phyloP scores from a whole-genome alignment of 2,888 invertebrate genomes.

The Dusona sp. region DNA sequence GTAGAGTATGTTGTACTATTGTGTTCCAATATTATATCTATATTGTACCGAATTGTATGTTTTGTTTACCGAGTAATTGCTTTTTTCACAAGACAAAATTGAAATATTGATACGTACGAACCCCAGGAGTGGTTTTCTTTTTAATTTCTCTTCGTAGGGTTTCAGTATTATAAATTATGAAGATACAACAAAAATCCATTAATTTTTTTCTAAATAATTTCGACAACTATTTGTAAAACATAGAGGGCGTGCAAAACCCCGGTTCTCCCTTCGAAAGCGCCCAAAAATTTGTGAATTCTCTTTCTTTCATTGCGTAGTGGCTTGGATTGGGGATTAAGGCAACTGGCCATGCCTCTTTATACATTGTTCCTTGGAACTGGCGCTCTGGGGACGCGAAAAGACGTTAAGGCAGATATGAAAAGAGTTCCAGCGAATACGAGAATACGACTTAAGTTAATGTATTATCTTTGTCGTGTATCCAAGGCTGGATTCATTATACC shows the following conservation, averaged over 20 bases:
- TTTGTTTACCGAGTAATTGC: too few species aligned
- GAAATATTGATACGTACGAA: too few species aligned
- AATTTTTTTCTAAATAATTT: background rate
- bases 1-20: too few species aligned
- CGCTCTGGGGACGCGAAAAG: slow-evolving; percentile 85
- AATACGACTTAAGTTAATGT: slow-evolving; percentile 93
- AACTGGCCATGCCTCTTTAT: slow-evolving; percentile 91
- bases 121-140: too few species aligned
- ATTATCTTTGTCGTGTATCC: slow-evolving; percentile 91
- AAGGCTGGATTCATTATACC: slow-evolving; percentile 91
- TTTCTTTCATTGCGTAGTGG: slow-evolving; percentile 85
- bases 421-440: slow-evolving; percentile 93
- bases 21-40: too few species aligned
- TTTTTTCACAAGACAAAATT: too few species aligned
- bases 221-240: background rate
- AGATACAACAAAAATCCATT: too few species aligned
- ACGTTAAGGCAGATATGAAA: slow-evolving; percentile 88
- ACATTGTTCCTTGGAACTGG: slow-evolving; percentile 91
- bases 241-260: background rate
- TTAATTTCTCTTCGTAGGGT: too few species aligned
- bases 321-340: slow-evolving; percentile 91
- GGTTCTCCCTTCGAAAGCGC: background rate
- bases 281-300: background rate
- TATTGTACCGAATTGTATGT: too few species aligned
- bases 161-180: too few species aligned